phyloP scores from a whole-genome alignment of 2,797 vertebrate genomes.

The Acridotheres tristis region DNA sequence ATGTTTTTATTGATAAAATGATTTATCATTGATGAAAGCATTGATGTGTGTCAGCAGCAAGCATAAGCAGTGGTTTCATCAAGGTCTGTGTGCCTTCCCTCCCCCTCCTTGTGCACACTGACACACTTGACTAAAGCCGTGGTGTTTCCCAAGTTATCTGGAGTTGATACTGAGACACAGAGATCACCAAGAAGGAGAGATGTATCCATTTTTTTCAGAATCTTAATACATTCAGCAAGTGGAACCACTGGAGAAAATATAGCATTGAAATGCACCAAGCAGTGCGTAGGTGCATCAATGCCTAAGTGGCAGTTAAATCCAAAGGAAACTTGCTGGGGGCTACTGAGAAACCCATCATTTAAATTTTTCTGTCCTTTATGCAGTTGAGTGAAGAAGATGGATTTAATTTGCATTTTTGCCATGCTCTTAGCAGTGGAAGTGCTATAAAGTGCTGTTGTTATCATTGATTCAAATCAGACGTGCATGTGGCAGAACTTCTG shows the following conservation, averaged over 20 bases:
- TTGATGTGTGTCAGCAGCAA: background rate
- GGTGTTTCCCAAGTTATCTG: background rate
- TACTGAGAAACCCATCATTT: background rate
- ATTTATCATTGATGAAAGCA: background rate
- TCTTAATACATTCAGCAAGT: background rate
- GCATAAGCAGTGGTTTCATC: rapidly evolving
- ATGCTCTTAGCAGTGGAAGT: background rate
- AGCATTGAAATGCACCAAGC: background rate
- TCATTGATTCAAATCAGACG: background rate
- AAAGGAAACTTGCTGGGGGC: conserved; percentile 21
- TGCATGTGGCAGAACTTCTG: background rate
- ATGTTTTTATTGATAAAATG: background rate
- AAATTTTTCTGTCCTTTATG: conserved; percentile 2
- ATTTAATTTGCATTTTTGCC: conserved; percentile 44
- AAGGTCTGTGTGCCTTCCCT: background rate
- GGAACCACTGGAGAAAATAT: background rate
- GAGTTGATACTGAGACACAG: background rate
- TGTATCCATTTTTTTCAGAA: background rate
- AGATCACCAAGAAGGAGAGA: background rate
- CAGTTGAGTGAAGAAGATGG: conserved; percentile 6
- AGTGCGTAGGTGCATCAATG: background rate
- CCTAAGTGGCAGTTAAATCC: background rate
- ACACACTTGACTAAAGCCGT: background rate
- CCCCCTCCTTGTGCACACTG: background rate
- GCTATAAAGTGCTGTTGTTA: conserved; percentile 20